Base-by-base conservation (phyloP, 2,888 invertebrate species). In the Ellobium chinense region DNA sequence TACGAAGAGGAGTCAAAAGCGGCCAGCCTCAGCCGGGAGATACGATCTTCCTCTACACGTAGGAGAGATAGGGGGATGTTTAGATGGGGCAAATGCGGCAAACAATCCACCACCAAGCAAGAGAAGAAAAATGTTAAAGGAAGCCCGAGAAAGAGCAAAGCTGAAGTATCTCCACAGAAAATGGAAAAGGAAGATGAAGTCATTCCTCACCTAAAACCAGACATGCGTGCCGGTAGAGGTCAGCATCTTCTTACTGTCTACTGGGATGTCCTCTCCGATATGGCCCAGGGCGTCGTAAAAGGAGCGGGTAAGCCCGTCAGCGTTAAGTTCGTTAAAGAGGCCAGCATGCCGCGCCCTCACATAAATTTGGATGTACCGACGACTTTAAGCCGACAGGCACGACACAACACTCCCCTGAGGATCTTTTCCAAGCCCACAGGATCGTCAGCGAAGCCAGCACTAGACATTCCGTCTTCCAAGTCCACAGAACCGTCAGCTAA, bases 191-290 rank as follows among this genome's bases (percentile, higher is more conserved):
- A 46, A 18, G 46, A 46, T 46, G n/a, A 65, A 65, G 14, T 12
- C 4, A 9, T 5, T 18, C 4, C 7, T 5, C 5, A n/a, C 36
- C 31, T 58, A 4, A 58, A 58, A 34, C 65, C 65, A 2, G 18
- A 46, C 9, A 7, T 34, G 31, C 21, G 14, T 12, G 14, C 21
- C 9, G 7, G 18, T 46, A 46, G 46, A 12, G 18, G 46, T 46
- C 9, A 29, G 0, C 77, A 77, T 31, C 29, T 1, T 9, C n/a
- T 66, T 14, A 70, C 78, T 21, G 62, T 78, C 18, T 31, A 62
- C 36, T 62, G 78, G 62, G 70, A 78, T 24, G 31, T 70, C 2
- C 70, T 78, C 65, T 46, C 62, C 5, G 31, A 69, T 7, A 31
- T 24, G n/a, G 2, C 24, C 0, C 24, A 2, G 14, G 78, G 78